Evolutionary conservation across 2,113 vertebrate species (phyloP), one percentile per base, ranked within the genome.

Genomic region (Malurus cyaneus): DNA sequence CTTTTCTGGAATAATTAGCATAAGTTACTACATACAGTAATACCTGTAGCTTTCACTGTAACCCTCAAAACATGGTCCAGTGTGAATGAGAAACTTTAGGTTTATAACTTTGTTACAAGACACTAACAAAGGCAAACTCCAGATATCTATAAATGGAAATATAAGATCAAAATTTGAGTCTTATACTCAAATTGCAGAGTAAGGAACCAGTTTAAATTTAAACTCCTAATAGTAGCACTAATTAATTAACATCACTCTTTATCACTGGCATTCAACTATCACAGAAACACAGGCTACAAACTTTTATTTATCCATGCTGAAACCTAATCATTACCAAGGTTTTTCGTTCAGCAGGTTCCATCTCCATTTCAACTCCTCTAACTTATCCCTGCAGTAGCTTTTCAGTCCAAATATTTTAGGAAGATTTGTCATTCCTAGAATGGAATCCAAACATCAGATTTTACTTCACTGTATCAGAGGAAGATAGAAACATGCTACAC

Each of bases 61-160:
- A 66, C 39, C 32, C 34, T 87, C 52, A 83, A 36, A 83, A 73
- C 26, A 36, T 1, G 1, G 34, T 31, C n/a, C 67, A 73, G 39
- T 0, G 0, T 3, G 3, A 53, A 53, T 2, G 3, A 26, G 16
- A 92, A 80, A 54, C 39, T 53, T 77, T 36, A 86, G 23, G 9
- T 31, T 64, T 18, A 6, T 12, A 53, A 60, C 52, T 80, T 44
- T 29, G 19, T 67, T 60, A n/a, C 24, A 77, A 60, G 36, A 77
- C 10, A 39, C 16, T 56, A 65, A 60, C 11, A 53, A 76, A 74
- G 6, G 61, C 34, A 61, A 88, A 82, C 12, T 54, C 57, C 20
- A 80, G n/a, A 6, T 42, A 21, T 6, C 24, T 29, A 42, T 18
- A 72, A 56, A 44, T 5, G 4, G 5, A 31, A 87, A 64, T 14